A percentile compares a stretch with the other conserved stretches of the same genome.
phyloP scores from a whole-genome alignment of 2,797 vertebrate genomes.

The Crocodylus rhombifer region DNA sequence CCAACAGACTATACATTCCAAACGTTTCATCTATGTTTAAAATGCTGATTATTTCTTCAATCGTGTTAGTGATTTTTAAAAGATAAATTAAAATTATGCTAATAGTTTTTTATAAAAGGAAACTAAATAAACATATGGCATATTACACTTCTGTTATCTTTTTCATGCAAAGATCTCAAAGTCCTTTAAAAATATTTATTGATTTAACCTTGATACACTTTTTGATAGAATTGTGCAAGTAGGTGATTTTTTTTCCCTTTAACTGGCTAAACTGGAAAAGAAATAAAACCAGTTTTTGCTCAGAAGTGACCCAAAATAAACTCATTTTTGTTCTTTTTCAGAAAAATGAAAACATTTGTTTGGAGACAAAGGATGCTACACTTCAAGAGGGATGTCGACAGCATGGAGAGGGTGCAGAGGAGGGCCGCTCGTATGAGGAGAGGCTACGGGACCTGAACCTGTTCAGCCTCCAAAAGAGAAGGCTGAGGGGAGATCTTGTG shows the following conservation, averaged over 20 bases:
- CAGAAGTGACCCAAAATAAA: background rate
- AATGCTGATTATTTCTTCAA: constrained; percentile 65
- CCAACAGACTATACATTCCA: constrained; percentile 48
- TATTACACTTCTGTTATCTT: constrained; percentile 18
- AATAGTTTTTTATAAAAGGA: background rate
- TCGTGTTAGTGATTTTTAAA: background rate
- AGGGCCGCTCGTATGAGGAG: no score
- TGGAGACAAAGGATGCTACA: constrained; percentile 18
- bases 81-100: background rate
- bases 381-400: no score
- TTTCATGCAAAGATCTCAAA: constrained; percentile 59
- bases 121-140: constrained; percentile 51
- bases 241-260: background rate
- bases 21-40: constrained; percentile 58
- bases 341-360: constrained; percentile 32
- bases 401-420: no score
- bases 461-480: no score
- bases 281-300: background rate
- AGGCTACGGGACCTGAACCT: no score
- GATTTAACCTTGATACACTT: constrained; percentile 60
- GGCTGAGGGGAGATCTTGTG: no score
- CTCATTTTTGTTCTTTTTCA: background rate
- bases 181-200: constrained; percentile 8
- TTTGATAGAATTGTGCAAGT: constrained; percentile 9
- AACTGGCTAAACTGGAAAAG: no score